Conservation (phyloP, 2,113 vertebrate genomes). For the Artemisiospiza belli region DNA sequence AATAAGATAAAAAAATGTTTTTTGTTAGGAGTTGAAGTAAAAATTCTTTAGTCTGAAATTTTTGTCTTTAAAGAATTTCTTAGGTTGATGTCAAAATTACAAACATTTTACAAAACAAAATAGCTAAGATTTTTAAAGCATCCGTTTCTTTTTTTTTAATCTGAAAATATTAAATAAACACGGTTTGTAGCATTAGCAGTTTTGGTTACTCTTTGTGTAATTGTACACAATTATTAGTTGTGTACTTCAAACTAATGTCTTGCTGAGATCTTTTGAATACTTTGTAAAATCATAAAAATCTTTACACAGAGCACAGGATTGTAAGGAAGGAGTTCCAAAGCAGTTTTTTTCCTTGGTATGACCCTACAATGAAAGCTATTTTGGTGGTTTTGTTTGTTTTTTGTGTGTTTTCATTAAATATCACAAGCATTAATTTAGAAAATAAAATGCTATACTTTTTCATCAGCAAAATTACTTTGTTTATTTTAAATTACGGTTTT, state of each 20-base stretch:
- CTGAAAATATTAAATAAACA: neutral
- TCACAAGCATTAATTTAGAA: neutral
- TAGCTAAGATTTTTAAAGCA: neutral
- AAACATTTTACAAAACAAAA: neutral
- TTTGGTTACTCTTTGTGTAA: neutral
- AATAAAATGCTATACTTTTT: neutral
- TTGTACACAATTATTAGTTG: neutral
- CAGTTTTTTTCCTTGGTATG: neutral
- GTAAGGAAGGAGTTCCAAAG: neutral
- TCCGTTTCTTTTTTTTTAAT: neutral
- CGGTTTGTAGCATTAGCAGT: neutral
- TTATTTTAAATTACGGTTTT: neutral
- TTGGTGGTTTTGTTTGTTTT: neutral
- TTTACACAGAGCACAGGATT: neutral
- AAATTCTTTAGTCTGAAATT: neutral
- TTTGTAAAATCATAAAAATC: neutral
- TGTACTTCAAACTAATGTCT: neutral
- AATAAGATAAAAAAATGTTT: fast-evolving
- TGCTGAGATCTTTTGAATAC: neutral
- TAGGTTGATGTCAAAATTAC: neutral
- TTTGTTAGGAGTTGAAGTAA: neutral
- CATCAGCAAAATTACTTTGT: neutral
- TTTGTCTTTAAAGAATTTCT: neutral
- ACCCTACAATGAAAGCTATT: neutral
- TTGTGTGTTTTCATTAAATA: neutral